Percentiles rank a stretch among this genome's conserved stretches.
phyloP scores from a whole-genome alignment of 2,888 invertebrate genomes.

The Heteromyza rotundicornis region DNA sequence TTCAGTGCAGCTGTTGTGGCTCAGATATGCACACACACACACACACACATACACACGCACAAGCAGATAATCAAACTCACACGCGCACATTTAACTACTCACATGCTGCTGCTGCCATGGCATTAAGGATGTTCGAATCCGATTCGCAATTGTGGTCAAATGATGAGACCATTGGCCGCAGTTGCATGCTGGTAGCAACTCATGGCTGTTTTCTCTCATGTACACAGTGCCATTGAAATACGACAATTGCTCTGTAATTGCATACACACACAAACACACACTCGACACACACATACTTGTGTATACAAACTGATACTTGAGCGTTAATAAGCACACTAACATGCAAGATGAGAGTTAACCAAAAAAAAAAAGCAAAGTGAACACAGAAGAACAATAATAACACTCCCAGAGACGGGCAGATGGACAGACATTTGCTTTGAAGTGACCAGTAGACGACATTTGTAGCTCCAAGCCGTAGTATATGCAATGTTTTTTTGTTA shows the following conservation, averaged over 20 bases:
- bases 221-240: too few relatives aligned
- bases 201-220: too few relatives aligned
- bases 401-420: too few relatives aligned
- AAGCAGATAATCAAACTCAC: not conserved
- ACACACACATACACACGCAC: not conserved
- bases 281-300: not conserved
- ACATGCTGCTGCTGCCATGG: not conserved
- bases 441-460: too few relatives aligned
- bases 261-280: not conserved
- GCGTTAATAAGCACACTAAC: not conserved
- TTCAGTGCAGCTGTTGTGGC: not conserved
- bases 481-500: too few relatives aligned
- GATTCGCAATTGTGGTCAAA: slow-evolving; percentile 9
- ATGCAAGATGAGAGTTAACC: too few relatives aligned
- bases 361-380: too few relatives aligned
- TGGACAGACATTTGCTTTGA: too few relatives aligned
- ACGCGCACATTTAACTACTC: too few relatives aligned
- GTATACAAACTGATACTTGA: not conserved
- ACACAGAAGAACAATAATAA: too few relatives aligned
- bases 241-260: too few relatives aligned
- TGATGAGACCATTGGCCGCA: not conserved
- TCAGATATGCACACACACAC: not conserved
- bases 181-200: not conserved
- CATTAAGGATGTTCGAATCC: not conserved
- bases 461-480: too few relatives aligned